Base-by-base conservation (phyloP, 2,888 invertebrate species). In the Eristalis arbustorum region DNA sequence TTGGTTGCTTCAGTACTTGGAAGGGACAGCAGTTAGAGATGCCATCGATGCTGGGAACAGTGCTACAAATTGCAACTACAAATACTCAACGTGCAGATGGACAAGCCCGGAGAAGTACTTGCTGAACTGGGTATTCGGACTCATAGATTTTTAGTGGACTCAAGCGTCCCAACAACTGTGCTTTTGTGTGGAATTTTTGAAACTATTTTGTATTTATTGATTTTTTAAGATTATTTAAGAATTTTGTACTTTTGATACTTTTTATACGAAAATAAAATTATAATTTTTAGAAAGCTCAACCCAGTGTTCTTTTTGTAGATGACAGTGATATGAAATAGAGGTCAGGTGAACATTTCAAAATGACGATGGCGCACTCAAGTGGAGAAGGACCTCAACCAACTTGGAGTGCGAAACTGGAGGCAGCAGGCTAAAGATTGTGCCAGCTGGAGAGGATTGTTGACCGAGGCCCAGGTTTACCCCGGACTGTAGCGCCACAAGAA, bases 21-120 rank as follows among this genome's bases (percentile, higher is more conserved):
- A 93, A 71, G 94, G 94, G 3, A 94, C 94, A 0, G 93, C 94
- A 0, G 91, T 95, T 1, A 93, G 94, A 67, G 92, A 93, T 61
- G 95, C 95, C 8, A 91, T 95, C 14, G 92, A 93, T 77, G 90
- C 92, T 6, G 94, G 94, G 0, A 91, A 93, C 42, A 89, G 89
- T 11, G 92, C 91, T 3, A 89, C 76, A 23, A 89, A 77, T 88
- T 95, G 95, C 80, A 90, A 90, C 0, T 89, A 91, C 31, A 90
- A 90, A 22, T 95, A 93, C 89, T 91, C 90, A 3, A 92, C 92
- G 5, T 95, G 95, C 82, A 93, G 93, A 28, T 92, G 91, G 92
- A 77, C 89, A 0, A 88, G 87, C 25, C 91, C 92, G 0, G 91
- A 90, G 62, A 89, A 90, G 8, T 84, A 91, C 40, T 64, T 92